Conservation (phyloP, 2,888 invertebrate genomes). For the Glyphotaelius pellucidus region DNA sequence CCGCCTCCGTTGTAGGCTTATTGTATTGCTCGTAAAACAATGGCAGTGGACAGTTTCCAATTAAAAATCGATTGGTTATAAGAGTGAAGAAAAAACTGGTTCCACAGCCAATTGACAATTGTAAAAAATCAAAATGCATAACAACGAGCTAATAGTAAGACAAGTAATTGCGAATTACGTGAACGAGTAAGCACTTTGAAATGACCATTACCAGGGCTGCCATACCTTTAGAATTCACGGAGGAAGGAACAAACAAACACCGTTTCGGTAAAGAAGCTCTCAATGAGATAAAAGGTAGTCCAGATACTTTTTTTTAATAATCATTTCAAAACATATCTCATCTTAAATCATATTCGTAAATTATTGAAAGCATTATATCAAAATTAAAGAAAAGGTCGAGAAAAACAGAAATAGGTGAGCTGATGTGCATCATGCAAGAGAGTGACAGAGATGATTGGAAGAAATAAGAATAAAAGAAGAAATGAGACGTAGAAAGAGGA, state of each 20-base stretch:
- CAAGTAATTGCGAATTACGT: constrained; percentile 9
- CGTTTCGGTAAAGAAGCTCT: not conserved
- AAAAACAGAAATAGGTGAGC: not conserved
- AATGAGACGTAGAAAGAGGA: too few relatives aligned
- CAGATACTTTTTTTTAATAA: too few relatives aligned
- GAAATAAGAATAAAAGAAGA: not conserved
- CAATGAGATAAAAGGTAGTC: not conserved
- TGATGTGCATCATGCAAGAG: not conserved
- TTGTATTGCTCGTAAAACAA: constrained; percentile 2
- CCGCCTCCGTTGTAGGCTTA: not conserved
- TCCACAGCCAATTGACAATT: constrained; percentile 8
- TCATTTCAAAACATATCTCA: too few relatives aligned
- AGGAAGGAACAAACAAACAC: not conserved
- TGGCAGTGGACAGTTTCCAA: constrained; percentile 1
- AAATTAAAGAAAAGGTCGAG: not conserved
- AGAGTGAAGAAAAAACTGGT: not conserved
- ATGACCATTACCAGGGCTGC: not conserved
- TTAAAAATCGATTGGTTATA: not conserved
- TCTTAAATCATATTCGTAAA: too few relatives aligned
- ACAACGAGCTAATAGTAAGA: constrained; percentile 2
- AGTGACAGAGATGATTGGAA: not conserved
- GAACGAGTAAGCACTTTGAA: not conserved
- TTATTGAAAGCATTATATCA: too few relatives aligned
- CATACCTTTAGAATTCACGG: not conserved
- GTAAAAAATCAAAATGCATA: constrained; percentile 17